Base-by-base conservation (phyloP, 2,797 vertebrate species). In the Triplophysa bombifrons region DNA sequence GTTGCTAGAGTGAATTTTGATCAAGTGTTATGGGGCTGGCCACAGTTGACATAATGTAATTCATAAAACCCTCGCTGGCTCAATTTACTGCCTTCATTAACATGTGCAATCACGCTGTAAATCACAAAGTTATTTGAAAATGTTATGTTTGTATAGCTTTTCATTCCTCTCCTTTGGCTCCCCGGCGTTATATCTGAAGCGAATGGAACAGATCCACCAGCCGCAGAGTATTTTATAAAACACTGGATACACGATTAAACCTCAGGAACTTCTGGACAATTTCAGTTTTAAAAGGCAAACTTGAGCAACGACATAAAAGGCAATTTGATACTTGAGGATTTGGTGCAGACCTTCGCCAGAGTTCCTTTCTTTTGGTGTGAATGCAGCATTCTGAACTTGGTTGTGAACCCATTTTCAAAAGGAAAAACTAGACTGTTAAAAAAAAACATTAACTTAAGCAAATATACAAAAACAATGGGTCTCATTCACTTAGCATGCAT, bases 41-140 rank as follows among this genome's bases (percentile, higher is more conserved):
- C 46, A 72, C 27, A 38, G 66, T 50, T 66, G 56, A 48, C 60
- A 63, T 72, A 48, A 78, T 48, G 56, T 78, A 64, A 78, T 80
- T 84, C 74, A 82, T 82, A 75, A 78, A 84, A 46, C 48, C 67
- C 25, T 58, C 51, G 69, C 44, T 80, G 61, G 65, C 34, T 41
- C 64, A 70, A 71, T 84, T 80, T 78, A 80, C 76, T 72, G 69
- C 74, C 63, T 79, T 82, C 77, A 80, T 82, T 80, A 78, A 72
- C 74, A 75, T 53, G 67, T 80, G 55, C 55, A 85, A 66, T 72
- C 20, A 25, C 76, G 56, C 65, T 72, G 60, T 80, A 85, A 80
- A 82, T 85, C 80, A 72, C 48, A 66, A 50, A 55, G 44, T 61
- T 69, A 71, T 72, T 60, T 78, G 30, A 67, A 41, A 66, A 66